phyloP scores from a whole-genome alignment of 2,797 vertebrate genomes.

The Cynopterus sphinx region DNA sequence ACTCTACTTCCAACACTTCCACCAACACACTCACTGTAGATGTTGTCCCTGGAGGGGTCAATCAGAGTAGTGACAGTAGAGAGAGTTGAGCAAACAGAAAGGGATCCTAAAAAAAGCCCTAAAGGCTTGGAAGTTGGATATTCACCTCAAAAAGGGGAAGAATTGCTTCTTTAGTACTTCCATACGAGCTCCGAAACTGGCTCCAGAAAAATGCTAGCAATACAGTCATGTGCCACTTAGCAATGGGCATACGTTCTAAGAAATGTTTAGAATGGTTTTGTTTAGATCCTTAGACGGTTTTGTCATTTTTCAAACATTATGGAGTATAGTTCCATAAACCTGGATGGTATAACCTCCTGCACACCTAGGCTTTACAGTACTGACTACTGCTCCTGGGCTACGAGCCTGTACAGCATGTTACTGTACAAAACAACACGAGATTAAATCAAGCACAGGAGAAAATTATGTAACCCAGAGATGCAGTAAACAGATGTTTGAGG shows the following conservation, averaged over 20 bases:
- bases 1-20: not conserved
- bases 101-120: not conserved
- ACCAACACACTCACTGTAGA: not conserved
- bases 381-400: not conserved
- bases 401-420: not conserved
- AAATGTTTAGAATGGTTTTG: not conserved
- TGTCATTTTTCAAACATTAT: not conserved
- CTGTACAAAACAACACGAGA: not conserved
- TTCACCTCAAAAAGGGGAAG: not conserved
- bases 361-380: not conserved
- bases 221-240: not conserved
- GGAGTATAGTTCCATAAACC: not conserved
- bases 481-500: not conserved
- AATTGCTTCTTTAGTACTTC: not conserved
- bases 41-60: not conserved
- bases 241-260: not conserved
- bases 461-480: not conserved
- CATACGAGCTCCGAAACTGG: not conserved
- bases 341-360: not conserved
- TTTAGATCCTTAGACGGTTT: not conserved
- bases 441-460: not conserved
- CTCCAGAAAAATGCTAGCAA: not conserved
- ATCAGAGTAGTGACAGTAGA: not conserved
- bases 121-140: not conserved
- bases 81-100: not conserved